These are phyloP conservation scores for Nephrotoma appendiculata DNA, from an alignment of 2,888 invertebrate species.

Conservation along the genomic window DNA sequence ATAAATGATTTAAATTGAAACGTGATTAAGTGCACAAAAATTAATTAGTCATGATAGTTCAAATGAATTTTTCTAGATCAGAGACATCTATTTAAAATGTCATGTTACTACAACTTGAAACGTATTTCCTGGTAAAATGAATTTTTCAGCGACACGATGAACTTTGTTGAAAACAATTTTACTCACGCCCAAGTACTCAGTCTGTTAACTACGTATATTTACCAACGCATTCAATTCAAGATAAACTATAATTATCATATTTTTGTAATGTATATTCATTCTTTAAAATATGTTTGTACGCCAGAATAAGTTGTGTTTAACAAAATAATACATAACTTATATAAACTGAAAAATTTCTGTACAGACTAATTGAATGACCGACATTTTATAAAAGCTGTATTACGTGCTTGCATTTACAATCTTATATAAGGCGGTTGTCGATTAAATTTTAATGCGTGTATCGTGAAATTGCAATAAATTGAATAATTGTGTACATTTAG, in stretches of 20 bases:
- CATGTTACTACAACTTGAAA: not conserved
- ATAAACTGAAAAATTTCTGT: too few species aligned
- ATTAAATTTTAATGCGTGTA: not conserved
- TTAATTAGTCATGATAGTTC: not conserved
- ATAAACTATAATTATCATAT: not conserved
- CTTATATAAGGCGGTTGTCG: not conserved
- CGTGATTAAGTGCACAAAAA: not conserved
- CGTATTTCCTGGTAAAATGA: not conserved
- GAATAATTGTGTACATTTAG: not conserved
- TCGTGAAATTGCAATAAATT: not conserved
- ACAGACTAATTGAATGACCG: not conserved
- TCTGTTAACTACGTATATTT: not conserved
- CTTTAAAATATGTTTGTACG: not conserved
- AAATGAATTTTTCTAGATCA: not conserved
- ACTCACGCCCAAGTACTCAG: not conserved
- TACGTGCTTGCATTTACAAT: not conserved
- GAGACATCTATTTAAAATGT: not conserved
- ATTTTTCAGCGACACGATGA: not conserved
- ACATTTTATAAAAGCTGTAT: not conserved
- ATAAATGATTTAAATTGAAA: not conserved
- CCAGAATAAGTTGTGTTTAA: not conserved
- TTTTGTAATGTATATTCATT: not conserved
- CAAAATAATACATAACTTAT: not conserved
- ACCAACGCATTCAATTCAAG: not conserved
- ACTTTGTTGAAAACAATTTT: not conserved